These are phyloP conservation scores for Platerodrilus igneus DNA, from an alignment of 2,888 invertebrate species.

Conservation along the genomic window DNA sequence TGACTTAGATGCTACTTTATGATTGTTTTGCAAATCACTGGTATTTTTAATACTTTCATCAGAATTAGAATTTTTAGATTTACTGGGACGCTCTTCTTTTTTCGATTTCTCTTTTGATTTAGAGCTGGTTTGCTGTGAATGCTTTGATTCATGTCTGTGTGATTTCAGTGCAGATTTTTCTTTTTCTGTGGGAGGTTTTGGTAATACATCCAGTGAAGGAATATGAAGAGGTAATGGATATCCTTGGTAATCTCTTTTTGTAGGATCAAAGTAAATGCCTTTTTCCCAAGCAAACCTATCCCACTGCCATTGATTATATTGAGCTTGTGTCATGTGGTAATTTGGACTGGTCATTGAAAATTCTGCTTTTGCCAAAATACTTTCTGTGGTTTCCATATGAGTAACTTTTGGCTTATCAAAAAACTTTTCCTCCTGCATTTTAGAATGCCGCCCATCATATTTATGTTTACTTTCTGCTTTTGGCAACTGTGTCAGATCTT, in stretches of 20 bases:
- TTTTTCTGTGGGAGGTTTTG: conserved; percentile 37
- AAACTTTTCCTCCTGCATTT: conserved; percentile 34
- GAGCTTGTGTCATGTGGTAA: conserved; percentile 56
- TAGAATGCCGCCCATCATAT: conserved; percentile 32
- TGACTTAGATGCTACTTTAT: conserved; percentile 15
- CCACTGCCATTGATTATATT: conserved; percentile 64
- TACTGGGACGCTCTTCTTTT: conserved; percentile 34
- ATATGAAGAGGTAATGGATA: conserved; percentile 42
- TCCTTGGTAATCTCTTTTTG: conserved; percentile 41
- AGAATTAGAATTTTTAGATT: too few species aligned
- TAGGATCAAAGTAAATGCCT: conserved; percentile 55
- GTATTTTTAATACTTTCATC: conserved; percentile 6
- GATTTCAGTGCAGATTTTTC: conserved; percentile 36
- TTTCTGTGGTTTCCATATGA: conserved; percentile 45
- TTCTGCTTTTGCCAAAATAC: conserved; percentile 56
- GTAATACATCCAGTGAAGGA: conserved; percentile 43
- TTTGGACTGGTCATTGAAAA: conserved; percentile 65
- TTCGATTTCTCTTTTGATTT: conserved; percentile 30
- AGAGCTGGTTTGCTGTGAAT: conserved; percentile 26
- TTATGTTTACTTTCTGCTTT: conserved; percentile 41
- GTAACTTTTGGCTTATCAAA: conserved; percentile 36
- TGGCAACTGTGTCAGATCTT: conserved; percentile 45
- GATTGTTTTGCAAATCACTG: conserved; percentile 6
- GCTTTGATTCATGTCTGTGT: conserved; percentile 40
- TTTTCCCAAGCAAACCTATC: conserved; percentile 58